Evolutionary conservation across 92 coral and sea anemone genomes (phyloP), one percentile per base, ranked within the genome.

Genomic region (Isaurus tuberculatus): DNA sequence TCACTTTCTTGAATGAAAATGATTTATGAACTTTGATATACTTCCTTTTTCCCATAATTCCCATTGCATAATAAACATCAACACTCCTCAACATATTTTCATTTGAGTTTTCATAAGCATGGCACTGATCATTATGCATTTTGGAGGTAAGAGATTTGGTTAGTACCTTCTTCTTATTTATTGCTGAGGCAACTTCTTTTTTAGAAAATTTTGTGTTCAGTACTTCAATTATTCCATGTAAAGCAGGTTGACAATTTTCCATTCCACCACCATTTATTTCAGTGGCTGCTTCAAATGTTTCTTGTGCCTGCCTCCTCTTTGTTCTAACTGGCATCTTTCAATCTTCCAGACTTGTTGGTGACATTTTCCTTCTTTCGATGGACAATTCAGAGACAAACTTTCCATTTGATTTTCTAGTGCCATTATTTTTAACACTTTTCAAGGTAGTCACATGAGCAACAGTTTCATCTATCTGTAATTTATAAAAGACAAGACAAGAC

Each of bases 1-100:
- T 48, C 29, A 77, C 89, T 42, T 64, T 53, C 69, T 72, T 79
- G 58, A 75, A 85, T 43, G 88, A 87, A 70, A 60, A 26, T 25
- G 79, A 77, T 34, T 83, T 65, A 65, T 86, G 83, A 23, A 53
- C 89, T 65, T 88, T 82, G 10, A 83, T 60, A 61, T 88, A 88
- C 61, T 88, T 88, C 44, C 72, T 83, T 68, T 91, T 85, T n/a
- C 94, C 92, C 84, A 85, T 81, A 26, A 86, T 91, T 26, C 95
- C 92, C 63, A 72, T 65, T 25, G 70, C 86, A 82, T 89, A 86
- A 58, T 75, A 91, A 2, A 84, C 94, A 42, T 73, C 84, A 55
- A 85, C 70, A 81, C 91, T 91, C 51, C 91, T 73, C 7, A 83
- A 16, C 89, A 88, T 88, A 55, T 91, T 91, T 81, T 91, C 90